These are phyloP conservation scores for Pseudococcus longispinus DNA, from an alignment of 2,888 invertebrate species.

Conservation along the genomic window DNA sequence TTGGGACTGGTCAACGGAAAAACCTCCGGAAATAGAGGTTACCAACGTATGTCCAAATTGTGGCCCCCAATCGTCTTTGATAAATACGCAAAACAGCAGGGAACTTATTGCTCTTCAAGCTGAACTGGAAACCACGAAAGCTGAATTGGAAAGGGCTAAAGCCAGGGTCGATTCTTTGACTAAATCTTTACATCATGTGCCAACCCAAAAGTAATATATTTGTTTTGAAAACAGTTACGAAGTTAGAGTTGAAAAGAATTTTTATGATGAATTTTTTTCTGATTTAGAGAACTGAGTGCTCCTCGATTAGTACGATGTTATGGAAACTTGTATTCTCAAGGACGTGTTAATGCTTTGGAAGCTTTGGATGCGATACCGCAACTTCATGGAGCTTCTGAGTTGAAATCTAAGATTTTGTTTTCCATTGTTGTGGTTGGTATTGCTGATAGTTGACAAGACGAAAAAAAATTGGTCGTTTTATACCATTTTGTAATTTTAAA, in stretches of 20 bases:
- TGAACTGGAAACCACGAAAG: slow-evolving; percentile 64
- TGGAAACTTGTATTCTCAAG: slow-evolving; percentile 83
- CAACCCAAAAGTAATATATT: not conserved
- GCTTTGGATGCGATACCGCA: slow-evolving; percentile 82
- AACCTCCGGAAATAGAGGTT: slow-evolving; percentile 58
- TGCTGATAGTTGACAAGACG: not conserved
- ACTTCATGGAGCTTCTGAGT: slow-evolving; percentile 81
- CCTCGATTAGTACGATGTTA: slow-evolving; percentile 75
- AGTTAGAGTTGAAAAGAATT: not conserved
- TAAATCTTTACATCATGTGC: slow-evolving; percentile 53
- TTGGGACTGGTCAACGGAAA: slow-evolving; percentile 59
- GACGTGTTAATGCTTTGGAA: slow-evolving; percentile 83
- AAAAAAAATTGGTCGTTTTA: too few species aligned
- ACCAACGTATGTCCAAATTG: slow-evolving; percentile 58
- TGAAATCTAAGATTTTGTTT: slow-evolving; percentile 94
- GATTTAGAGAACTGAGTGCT: slow-evolving; percentile 64
- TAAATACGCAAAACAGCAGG: slow-evolving; percentile 58
- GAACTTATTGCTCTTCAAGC: slow-evolving; percentile 62
- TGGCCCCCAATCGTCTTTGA: slow-evolving; percentile 55
- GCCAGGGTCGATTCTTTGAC: slow-evolving; percentile 60
- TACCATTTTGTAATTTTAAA: not conserved
- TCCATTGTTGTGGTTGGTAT: slow-evolving; percentile 90
- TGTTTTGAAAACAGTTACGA: too few species aligned
- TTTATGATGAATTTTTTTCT: not conserved
- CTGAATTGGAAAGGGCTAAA: slow-evolving; percentile 64